Conservation (phyloP, 1,140 invertebrate genomes). For the Liolophura sinensis region DNA sequence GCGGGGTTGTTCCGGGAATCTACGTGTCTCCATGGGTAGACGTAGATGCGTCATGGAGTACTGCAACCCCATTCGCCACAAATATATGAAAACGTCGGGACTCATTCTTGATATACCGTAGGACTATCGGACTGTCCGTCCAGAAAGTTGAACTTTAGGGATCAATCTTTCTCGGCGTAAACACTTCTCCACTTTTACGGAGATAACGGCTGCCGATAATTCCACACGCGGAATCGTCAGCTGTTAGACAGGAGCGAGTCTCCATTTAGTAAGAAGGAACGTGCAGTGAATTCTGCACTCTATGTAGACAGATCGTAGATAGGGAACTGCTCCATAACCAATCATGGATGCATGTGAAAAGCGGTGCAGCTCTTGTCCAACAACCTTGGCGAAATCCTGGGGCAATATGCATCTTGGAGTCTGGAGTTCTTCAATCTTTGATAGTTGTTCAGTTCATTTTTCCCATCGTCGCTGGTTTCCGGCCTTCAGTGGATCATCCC, state of each 20-base stretch:
- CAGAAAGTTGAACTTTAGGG: slow-evolving; percentile 13
- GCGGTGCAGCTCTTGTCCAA: slow-evolving; percentile 16
- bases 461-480: slow-evolving; percentile 10
- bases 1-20: slow-evolving; percentile 18
- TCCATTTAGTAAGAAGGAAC: slow-evolving; percentile 26
- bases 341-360: slow-evolving; percentile 31
- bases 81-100: slow-evolving; percentile 23
- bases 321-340: slow-evolving; percentile 32
- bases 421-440: slow-evolving; percentile 4
- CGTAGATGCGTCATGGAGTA: slow-evolving; percentile 13
- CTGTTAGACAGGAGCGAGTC: slow-evolving; percentile 18
- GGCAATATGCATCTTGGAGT: slow-evolving; percentile 19
- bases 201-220: slow-evolving; percentile 26
- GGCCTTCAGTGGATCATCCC: slow-evolving; percentile 18
- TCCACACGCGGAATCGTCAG: slow-evolving; percentile 25
- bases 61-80: slow-evolving; percentile 25
- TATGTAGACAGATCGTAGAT: slow-evolving; percentile 15
- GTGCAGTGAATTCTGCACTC: slow-evolving; percentile 16
- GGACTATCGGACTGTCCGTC: slow-evolving; percentile 17
- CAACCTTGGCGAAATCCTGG: slow-evolving; percentile 15
- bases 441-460: slow-evolving; percentile 13
- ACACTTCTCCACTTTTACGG: slow-evolving; percentile 17
- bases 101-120: slow-evolving; percentile 23
- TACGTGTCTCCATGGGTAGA: slow-evolving; percentile 24
- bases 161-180: slow-evolving; percentile 12